A percentile compares a stretch with the other conserved stretches of the same genome.
These are phyloP conservation scores for Thamnophis elegans DNA, from an alignment of 2,797 vertebrate genomes.

Conservation along the genomic window DNA sequence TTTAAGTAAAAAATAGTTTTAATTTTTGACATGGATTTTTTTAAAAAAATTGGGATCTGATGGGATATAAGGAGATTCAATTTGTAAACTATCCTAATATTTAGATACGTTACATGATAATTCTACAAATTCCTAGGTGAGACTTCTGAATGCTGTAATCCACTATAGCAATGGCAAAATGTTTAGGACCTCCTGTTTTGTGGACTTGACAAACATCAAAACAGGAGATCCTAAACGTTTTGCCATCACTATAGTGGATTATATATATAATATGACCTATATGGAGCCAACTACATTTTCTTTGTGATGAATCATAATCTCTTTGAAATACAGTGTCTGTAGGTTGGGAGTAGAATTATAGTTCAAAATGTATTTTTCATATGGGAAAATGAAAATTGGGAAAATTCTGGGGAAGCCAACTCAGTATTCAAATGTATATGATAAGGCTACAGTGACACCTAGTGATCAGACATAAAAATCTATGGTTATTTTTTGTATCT, in stretches of 20 bases:
- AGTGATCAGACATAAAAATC: slow-evolving; percentile 35
- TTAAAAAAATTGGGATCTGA: not conserved
- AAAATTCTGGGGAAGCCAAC: too few species aligned
- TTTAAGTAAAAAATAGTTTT: not conserved
- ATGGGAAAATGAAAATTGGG: too few species aligned
- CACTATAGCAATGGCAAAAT: not conserved
- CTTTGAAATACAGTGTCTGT: not conserved
- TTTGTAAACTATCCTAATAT: not conserved
- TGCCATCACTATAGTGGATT: too few species aligned
- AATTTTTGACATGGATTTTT: not conserved
- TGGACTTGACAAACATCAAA: too few species aligned
- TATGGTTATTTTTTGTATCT: not conserved
- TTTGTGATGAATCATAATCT: not conserved
- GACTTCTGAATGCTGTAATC: not conserved
- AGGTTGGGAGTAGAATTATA: not conserved
- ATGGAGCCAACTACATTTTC: not conserved
- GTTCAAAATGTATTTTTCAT: too few species aligned
- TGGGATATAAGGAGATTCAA: not conserved
- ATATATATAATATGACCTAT: not conserved
- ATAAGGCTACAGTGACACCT: slow-evolving; percentile 56
- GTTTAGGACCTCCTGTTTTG: not conserved
- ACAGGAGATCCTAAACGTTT: too few species aligned
- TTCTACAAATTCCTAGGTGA: not conserved
- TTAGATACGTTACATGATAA: not conserved
- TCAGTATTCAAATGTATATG: not conserved